Evolutionary conservation across 2,797 vertebrate genomes (phyloP).

Genomic region (Cephalopachus bancanus): DNA sequence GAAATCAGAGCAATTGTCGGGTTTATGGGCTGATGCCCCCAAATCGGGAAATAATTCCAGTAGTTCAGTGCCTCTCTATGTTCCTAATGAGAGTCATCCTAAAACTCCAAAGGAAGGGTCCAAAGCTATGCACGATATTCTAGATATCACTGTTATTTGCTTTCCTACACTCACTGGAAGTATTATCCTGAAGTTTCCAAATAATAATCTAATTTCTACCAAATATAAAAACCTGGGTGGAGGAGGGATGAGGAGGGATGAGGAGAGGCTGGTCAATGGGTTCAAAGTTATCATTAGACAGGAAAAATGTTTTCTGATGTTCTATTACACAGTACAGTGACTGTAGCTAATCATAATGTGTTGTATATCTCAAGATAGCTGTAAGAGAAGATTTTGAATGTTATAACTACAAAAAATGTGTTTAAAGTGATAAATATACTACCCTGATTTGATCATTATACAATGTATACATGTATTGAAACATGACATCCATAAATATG

Average conservation of each 20-base stretch:
- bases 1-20: neutral
- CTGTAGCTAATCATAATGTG: neutral
- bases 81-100: neutral
- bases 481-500: neutral
- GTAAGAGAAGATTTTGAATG: neutral
- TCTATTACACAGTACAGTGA: neutral
- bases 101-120: neutral
- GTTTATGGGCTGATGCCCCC: neutral
- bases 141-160: neutral
- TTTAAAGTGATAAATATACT: neutral
- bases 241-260: neutral
- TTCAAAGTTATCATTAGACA: neutral
- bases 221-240: neutral
- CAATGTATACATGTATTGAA: neutral
- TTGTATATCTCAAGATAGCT: neutral
- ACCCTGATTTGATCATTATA: neutral
- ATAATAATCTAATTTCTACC: neutral
- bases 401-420: neutral
- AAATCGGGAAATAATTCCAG: neutral
- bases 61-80: neutral
- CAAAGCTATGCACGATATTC: neutral
- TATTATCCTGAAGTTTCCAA: neutral
- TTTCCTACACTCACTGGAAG: neutral
- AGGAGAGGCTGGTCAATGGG: neutral
- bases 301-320: neutral